Base-by-base conservation (phyloP, 2,113 vertebrate species). In the Campylorhamphus procurvoides region DNA sequence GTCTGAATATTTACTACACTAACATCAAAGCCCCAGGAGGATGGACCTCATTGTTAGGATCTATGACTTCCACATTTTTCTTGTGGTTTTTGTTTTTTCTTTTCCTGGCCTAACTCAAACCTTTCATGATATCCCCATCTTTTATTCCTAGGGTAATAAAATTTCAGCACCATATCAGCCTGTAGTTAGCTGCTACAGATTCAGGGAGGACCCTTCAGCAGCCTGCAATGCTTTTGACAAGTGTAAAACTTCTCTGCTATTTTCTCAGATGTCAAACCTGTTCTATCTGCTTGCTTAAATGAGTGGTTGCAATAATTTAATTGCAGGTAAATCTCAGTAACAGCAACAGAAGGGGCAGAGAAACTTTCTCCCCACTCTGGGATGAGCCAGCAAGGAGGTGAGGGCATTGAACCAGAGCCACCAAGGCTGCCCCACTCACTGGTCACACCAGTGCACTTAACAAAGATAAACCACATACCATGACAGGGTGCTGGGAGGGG, bases 401-500 rank as follows among this genome's bases (percentile, higher is more conserved):
- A 76, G 71, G 33, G 47, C 75, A 49, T 33, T 20, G 79, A 62
- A 42, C 7, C 1, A 2, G 53, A 92, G 52, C 19, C 55, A 53
- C 46, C 1, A 1, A 17, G 59, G n/a, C 71, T 73, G 71, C 35
- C 50, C 42, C 3, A 5, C 63, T 62, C 66, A 42, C 66, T 33
- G 77, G 56, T 39, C 50, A 28, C 18, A 59, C 8, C 42, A 46
- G 40, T 4, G 42, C 1, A 1, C 40, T 84, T 22, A 75, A 64
- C 44, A 77, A 24, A 86, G 40, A n/a, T 5, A 59, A 40, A 74
- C 66, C 91, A 98, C 97, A 7, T 97, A 99, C 99, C 98, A 98
- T 98, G 58, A 97, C 53, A 44, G 98, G 76, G 86, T 98, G 98
- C 94, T 98, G 98, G 87, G 97, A 98, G 96, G 98, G 97, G 87